Evolutionary conservation across 2,797 vertebrate species (phyloP), one percentile per base, ranked within the genome.

Genomic region (Gastrophryne carolinensis): DNA sequence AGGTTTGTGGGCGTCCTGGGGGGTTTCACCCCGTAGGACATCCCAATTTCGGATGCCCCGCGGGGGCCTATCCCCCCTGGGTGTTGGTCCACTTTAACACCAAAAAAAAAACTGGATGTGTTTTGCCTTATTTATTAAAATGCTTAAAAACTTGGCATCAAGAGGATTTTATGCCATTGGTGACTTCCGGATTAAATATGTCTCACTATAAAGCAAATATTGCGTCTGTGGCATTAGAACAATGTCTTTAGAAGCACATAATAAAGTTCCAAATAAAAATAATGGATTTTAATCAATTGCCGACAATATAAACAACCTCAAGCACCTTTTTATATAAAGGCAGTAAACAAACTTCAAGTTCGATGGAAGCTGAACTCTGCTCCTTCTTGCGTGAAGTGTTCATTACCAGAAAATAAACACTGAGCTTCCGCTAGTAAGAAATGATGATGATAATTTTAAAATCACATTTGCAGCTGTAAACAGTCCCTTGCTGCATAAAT

Each of bases 281-380:
- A 30, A 66, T 60, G 73, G 39, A 23, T 75, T 75, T 73, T 75
- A 68, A 75, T 75, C 63, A 75, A 52, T 50, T 67, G 53, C 44
- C 53, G 29, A 13, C 64, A 67, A 67, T 50, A 68, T 67, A 75
- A 75, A 75, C 63, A 57, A 47, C 53, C 72, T 17, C 52, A 54
- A 74, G 61, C 72, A 67, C 53, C 72, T 66, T 60, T 23, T 53
- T 63, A 58, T 66, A 75, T 67, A 75, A 35, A 75, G 39, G 63
- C 60, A 27, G 73, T 67, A 75, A 68, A 75, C 53, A 58, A 74
- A 66, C 72, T 74, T 37, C 29, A 57, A 58, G 73, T 58, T 19
- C n/a, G 7, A 23, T 60, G 23, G 63, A 57, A 49, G 53, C 53
- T 68, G 63, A 67, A 75, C 64, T 75, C 39, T 67, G 73, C 53